Evolutionary conservation across 64 coral and sea anemone species (phyloP), one percentile per base, ranked within the genome.

Genomic region (Stichodactyla helianthus): DNA sequence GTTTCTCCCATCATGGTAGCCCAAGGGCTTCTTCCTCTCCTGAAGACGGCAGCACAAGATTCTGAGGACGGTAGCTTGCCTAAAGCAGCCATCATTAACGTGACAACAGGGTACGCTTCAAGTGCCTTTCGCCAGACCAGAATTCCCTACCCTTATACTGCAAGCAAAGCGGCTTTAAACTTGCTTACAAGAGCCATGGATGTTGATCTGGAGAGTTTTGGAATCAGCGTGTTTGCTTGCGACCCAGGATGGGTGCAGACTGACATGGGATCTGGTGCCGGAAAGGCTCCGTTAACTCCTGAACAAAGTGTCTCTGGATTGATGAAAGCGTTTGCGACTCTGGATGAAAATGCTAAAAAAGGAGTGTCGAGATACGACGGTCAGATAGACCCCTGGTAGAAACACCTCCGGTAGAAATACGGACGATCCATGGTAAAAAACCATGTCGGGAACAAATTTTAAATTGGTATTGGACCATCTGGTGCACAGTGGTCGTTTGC

Each of bases 181-280:
- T 77, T 44, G 22, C 50, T 94, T 7, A 84, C 89, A 11, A 94
- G 82, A 53, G 82, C 85, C 10, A n/a, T 91, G 54, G 82, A 84
- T 82, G 61, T 84, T 87, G 93, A 94, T 53, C 53, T 94, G 52
- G 79, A 44, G 20, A 50, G 63, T 15, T 85, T 91, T 55, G 89
- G 93, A 7, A 87, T 94, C 50, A 23, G 83, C 7, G 85, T 77
- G 23, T 83, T 87, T n/a, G 54, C 55, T 23, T 60, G 87, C 4
- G 25, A 89, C 85, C 93, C 93, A 18, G 93, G 93, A 19, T 94
- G 89, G 79, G 93, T 94, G 1, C 18, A 87, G 51, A 94, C 93
- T 12, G 88, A 91, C 77, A 91, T 94, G 88, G 85, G 79, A 14
- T 28, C 22, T 0, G 68, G 4, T 4, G 88, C 55, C 16, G 84